Conservation (phyloP, 1,140 invertebrate genomes). For the Mactra quadrangularis region DNA sequence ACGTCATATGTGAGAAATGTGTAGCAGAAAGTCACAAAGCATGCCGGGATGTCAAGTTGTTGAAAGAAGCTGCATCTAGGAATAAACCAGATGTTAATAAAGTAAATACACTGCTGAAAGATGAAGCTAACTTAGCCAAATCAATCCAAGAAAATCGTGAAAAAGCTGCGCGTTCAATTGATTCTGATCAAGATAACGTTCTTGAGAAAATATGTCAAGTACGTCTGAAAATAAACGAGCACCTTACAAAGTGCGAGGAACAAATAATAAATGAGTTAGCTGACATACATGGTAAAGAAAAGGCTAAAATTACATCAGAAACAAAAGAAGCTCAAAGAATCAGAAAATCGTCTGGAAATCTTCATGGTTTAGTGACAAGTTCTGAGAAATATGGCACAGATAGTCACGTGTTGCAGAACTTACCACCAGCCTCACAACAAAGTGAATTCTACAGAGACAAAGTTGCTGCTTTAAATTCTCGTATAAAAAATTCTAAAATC, state of each 20-base stretch:
- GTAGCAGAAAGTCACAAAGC: conserved; percentile 49
- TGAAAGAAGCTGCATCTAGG: conserved; percentile 30
- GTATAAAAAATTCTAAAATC: conserved; percentile 43
- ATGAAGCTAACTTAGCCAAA: conserved; percentile 43
- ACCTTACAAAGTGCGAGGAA: conserved; percentile 45
- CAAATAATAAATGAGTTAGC: conserved; percentile 38
- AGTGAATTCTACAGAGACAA: conserved; percentile 45
- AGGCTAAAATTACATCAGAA: conserved; percentile 19
- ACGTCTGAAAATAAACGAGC: conserved; percentile 47
- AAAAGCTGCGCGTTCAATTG: conserved; percentile 28
- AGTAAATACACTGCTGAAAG: conserved; percentile 2
- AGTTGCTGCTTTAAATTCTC: conserved; percentile 29
- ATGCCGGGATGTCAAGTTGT: conserved; percentile 29
- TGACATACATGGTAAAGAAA: conserved; percentile 38
- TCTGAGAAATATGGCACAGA: conserved; percentile 50
- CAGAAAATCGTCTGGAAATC: conserved; percentile 41
- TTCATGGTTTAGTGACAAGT: conserved; percentile 21
- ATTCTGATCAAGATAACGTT: conserved; percentile 24
- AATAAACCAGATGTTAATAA: conserved; percentile 6
- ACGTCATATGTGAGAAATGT: conserved; percentile 56
- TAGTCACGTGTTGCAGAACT: conserved; percentile 29
- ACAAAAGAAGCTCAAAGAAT: conserved; percentile 59
- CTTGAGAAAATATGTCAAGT: conserved; percentile 37
- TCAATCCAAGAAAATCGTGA: conserved; percentile 47
- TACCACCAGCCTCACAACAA: conserved; percentile 8